Conservation (phyloP, 2,888 invertebrate species). For the Linnaemya vulpina region DNA sequence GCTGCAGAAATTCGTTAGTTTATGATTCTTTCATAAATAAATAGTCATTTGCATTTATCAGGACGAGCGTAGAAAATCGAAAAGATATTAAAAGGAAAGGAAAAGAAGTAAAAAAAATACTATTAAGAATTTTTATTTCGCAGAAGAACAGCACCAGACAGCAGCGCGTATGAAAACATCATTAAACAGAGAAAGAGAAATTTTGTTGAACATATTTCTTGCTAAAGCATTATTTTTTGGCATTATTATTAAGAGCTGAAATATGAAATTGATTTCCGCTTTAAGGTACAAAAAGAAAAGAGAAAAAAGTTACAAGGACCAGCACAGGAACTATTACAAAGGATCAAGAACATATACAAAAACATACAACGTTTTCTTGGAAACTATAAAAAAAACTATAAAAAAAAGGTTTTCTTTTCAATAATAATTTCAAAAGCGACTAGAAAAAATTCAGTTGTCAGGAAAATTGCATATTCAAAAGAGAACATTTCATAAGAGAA, state of each 20-base stretch:
- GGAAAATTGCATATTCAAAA: too few species aligned
- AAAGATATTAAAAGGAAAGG: background rate
- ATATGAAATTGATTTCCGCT: slow-evolving; percentile 3
- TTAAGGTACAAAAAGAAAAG: background rate
- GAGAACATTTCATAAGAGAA: too few species aligned
- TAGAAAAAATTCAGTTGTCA: too few species aligned
- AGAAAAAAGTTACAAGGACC: background rate
- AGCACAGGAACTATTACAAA: background rate
- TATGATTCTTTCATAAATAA: slow-evolving; percentile 6
- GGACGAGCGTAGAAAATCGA: background rate
- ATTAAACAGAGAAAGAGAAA: background rate
- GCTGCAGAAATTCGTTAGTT: slow-evolving; percentile 49
- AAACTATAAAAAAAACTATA: too few species aligned
- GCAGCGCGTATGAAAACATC: background rate
- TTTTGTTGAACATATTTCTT: background rate
- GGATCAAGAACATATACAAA: too few species aligned
- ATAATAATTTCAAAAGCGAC: too few species aligned
- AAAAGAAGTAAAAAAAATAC: background rate
- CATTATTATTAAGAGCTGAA: background rate
- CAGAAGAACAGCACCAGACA: background rate
- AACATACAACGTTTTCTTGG: too few species aligned
- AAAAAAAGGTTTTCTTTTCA: too few species aligned
- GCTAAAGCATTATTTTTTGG: background rate
- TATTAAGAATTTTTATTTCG: background rate
- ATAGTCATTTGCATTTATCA: background rate